Evolutionary conservation across 2,113 vertebrate genomes (phyloP).

Genomic region (Lanius collurio): DNA sequence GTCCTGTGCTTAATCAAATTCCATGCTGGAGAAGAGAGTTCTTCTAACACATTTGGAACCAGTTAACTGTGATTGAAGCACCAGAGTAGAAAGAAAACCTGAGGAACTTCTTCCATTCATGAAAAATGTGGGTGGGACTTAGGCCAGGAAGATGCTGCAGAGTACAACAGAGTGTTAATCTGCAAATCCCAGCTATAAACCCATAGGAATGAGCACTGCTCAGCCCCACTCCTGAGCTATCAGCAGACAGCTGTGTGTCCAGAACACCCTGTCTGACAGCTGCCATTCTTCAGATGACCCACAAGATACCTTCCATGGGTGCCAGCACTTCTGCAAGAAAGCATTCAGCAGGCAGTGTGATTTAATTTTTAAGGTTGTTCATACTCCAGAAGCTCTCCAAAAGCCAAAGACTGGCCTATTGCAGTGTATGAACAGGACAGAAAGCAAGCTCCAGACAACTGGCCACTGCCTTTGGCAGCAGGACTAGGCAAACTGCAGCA

Average conservation of each 20-base stretch:
- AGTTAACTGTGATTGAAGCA: background rate
- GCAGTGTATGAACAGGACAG: background rate
- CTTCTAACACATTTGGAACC: background rate
- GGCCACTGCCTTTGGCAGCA: background rate
- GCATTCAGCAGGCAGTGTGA: background rate
- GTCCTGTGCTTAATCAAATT: background rate
- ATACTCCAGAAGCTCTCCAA: background rate
- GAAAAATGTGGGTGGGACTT: background rate
- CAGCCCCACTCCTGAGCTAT: background rate
- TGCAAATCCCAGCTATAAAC: slow-evolving; percentile 33
- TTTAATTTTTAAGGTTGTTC: background rate
- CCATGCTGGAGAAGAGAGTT: background rate
- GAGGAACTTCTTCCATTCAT: background rate
- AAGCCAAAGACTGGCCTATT: background rate
- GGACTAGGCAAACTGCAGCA: background rate
- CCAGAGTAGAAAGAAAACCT: background rate
- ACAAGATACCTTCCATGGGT: background rate
- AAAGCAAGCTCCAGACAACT: background rate
- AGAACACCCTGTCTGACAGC: background rate
- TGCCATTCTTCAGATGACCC: background rate
- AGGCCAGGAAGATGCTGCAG: background rate
- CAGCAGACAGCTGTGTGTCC: background rate
- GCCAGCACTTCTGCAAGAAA: background rate
- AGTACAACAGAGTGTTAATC: background rate
- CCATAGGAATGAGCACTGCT: background rate